Evolutionary conservation across 2,797 vertebrate genomes (phyloP), one percentile per base, ranked within the genome.

Genomic region (Poecilia wingei): DNA sequence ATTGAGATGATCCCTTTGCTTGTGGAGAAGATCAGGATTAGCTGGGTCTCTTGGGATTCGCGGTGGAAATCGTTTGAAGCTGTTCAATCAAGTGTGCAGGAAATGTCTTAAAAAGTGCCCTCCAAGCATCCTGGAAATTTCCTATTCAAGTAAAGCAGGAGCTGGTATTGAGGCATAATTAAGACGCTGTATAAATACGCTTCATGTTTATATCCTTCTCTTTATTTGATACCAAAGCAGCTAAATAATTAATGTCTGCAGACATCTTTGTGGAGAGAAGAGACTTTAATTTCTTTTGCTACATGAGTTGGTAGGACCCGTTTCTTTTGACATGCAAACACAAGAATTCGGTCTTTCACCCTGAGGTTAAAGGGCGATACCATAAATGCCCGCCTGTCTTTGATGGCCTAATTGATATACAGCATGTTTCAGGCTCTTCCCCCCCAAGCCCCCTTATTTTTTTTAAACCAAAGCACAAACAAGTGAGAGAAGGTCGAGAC

Each of bases 11-110:
- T 96, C 94, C 94, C 87, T 93, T 90, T 91, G 92, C 92, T 94
- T 89, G 92, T 91, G 89, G 90, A 92, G 93, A 94, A 95, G 94
- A 95, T 95, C 94, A 94, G 94, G 95, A 96, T 96, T 95, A 95
- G 87, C 91, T 87, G 80, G 88, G 93, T 92, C 94, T 88, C 92
- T 87, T 82, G 93, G 91, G 93, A 95, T 90, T 89, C 87, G 64
- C 25, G 70, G 86, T 83, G 79, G 87, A 91, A 90, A 86, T 80
- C 86, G 82, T 95, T 95, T 96, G 95, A 95, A 95, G 95, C 92
- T 88, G 95, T 89, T 94, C 94, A 94, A 85, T 94, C 93, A 92
- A 87, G 92, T 83, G 91, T 83, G 86, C 74, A 85, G 88, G 87
- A 90, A 91, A 93, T 89, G 86, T 92, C 85, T 92, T 82, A 61